Base-by-base conservation (phyloP, 2,113 vertebrate species). In the Dunckerocampus dactyliophorus region DNA sequence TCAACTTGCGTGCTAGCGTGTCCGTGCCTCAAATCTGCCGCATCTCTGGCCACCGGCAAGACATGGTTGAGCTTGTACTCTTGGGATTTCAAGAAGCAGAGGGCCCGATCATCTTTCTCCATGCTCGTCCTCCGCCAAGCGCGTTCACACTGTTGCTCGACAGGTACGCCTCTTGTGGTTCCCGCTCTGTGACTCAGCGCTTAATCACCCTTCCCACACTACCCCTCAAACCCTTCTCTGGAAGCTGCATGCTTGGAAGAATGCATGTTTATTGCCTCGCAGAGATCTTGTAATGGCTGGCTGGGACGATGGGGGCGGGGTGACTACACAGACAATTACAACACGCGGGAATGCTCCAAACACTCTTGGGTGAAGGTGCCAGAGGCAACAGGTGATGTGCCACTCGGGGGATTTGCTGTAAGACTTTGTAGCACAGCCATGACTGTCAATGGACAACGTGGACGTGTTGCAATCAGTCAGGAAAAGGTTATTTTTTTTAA, bases 321-420 rank as follows among this genome's bases (percentile, higher is more conserved):
- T 79, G 84, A 81, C 78, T 71, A 24, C 45, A 46, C 69, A 77
- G 65, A 67, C 63, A 61, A 77, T 86, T 82, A 80, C 81, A 81
- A 77, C 74, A 85, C 63, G 42, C 47, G 63, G 77, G 67, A 81
- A 79, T 65, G 60, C 61, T 80, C 72, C 67, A 77, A 77, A 82
- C 61, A 57, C 62, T 73, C 61, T 52, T 66, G 68, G 15, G 46
- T 66, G 54, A 63, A 55, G 12, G 20, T 59, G 68, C 74, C 72
- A 47, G 1, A 28, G 76, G 78, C 64, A 50, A 48, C 74, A 78
- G 75, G 81, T 84, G 76, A 76, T 17, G 2, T 20, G 47, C 46
- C 34, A 50, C 55, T 65, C 63, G 37, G 10, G 11, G 24, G 12
- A 10, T 74, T 81, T 62, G 67, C 70, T 59, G 72, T 74, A 69